Percentiles rank a stretch among this genome's conserved stretches.
phyloP scores from a whole-genome alignment of 1,140 invertebrate species.

The Schlechtendalia chinensis region DNA sequence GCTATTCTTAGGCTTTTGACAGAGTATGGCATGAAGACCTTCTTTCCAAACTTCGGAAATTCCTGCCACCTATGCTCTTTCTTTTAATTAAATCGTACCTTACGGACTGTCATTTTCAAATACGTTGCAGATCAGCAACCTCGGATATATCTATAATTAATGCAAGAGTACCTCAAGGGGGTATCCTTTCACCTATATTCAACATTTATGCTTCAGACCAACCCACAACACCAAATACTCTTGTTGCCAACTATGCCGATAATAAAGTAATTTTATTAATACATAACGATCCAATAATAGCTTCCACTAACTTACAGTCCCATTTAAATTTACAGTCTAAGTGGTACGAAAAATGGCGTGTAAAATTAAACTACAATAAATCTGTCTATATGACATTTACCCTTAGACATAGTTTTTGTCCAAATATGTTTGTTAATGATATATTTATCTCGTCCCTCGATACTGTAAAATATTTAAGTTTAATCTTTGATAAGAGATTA shows the following conservation, averaged over 20 bases:
- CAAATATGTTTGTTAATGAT: no score
- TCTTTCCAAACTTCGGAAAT: neutral
- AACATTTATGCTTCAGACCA: slow-evolving; percentile 4
- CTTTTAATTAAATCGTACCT: slow-evolving; percentile 1
- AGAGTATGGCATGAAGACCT: neutral
- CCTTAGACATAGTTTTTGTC: neutral
- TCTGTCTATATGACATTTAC: neutral
- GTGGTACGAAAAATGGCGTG: slow-evolving; percentile 9
- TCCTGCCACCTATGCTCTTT: neutral
- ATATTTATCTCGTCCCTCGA: no score
- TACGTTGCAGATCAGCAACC: neutral
- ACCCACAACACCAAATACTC: neutral
- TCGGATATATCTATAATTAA: neutral
- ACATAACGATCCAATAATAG: neutral
- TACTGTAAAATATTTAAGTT: no score
- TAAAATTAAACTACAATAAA: slow-evolving; percentile 13
- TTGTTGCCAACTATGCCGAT: slow-evolving; percentile 1
- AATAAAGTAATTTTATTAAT: slow-evolving; percentile 8
- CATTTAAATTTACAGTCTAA: neutral
- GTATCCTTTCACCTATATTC: neutral
- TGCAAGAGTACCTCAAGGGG: neutral
- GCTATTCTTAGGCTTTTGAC: neutral
- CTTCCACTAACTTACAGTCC: neutral
- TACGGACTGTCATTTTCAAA: neutral
- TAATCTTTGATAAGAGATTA: no score